Conservation (phyloP, 2,797 vertebrate species). For the Sciurus carolinensis region DNA sequence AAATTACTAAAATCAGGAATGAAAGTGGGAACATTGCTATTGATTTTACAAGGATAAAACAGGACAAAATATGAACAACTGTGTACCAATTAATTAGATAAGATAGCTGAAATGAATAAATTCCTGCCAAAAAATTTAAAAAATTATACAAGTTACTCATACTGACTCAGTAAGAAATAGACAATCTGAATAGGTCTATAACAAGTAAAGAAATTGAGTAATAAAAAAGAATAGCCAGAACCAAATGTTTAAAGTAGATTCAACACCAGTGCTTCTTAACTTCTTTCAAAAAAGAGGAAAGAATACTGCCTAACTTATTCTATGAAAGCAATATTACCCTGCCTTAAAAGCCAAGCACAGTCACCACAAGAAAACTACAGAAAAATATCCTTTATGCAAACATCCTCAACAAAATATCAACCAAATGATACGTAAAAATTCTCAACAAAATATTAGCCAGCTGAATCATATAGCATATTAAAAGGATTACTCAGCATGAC, state of each 20-base stretch:
- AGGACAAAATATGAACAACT: constrained; percentile 8
- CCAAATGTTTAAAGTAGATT: not conserved
- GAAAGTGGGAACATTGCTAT: not conserved
- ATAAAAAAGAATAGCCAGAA: not conserved
- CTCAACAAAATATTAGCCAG: not conserved
- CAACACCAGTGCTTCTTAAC: not conserved
- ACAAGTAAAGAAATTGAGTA: not conserved
- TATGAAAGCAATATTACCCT: not conserved
- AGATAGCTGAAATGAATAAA: constrained; percentile 17
- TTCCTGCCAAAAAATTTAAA: not conserved
- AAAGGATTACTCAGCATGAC: not conserved
- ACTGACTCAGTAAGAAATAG: not conserved
- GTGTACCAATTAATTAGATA: constrained; percentile 20
- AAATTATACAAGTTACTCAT: not conserved
- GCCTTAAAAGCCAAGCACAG: not conserved
- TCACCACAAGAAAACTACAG: not conserved
- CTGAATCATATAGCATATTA: not conserved
- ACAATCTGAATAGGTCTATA: not conserved
- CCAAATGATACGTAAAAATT: not conserved
- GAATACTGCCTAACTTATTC: not conserved
- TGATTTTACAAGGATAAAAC: not conserved
- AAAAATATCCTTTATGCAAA: not conserved
- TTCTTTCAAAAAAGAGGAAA: constrained; percentile 24
- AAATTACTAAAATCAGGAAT: constrained; percentile 28
- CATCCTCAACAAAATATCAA: not conserved